Base-by-base conservation (phyloP, 1,140 invertebrate genomes). In the Hylyphantes graminicola region DNA sequence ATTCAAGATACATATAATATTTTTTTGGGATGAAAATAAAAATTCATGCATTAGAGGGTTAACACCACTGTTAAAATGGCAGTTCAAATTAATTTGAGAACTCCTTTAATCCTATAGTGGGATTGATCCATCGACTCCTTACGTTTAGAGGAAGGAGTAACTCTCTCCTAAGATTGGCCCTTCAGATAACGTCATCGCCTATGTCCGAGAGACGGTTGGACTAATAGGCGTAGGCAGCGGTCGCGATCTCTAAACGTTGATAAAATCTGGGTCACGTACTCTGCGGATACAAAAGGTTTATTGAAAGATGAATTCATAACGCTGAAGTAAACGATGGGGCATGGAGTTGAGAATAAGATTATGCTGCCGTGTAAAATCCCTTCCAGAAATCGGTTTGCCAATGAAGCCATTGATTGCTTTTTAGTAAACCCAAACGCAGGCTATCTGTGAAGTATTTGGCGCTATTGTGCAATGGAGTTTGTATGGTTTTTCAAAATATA, bases 181-280 rank as follows among this genome's bases (percentile, higher is more conserved):
- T 48, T 15, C 19, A 74, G 72, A 74, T 74, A 74, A 57, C 53
- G 55, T 74, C 72, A 74, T 74, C 48, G 51, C 57, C 35, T 74
- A 57, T 57, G 72, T 70, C 68, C 72, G 57, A 61, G 55, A 57
- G 50, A 70, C 54, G 50, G 51, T 70, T 51, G 50, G 50, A 55
- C 72, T 57, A 74, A 57, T 57, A 55, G 55, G 53, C 54, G 72
- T 74, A 55, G 72, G 72, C 72, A 57, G 53, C 35, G 53, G 72
- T 55, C 72, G 53, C 57, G 72, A 74, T 35, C 35, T 74, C 48
- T 74, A 74, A 57, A 57, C 19, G 55, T 13, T 35, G 72, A 74
- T 74, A 57, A 74, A 57, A 74, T 74, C 72, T 74, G 57, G 72
- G 72, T 74, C 72, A 74, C 54, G 55, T 10, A 57, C n/a, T 70